A percentile compares a stretch with the other conserved stretches of the same genome.
phyloP scores from a whole-genome alignment of 2,888 invertebrate species.

The Tetragonisca angustula region DNA sequence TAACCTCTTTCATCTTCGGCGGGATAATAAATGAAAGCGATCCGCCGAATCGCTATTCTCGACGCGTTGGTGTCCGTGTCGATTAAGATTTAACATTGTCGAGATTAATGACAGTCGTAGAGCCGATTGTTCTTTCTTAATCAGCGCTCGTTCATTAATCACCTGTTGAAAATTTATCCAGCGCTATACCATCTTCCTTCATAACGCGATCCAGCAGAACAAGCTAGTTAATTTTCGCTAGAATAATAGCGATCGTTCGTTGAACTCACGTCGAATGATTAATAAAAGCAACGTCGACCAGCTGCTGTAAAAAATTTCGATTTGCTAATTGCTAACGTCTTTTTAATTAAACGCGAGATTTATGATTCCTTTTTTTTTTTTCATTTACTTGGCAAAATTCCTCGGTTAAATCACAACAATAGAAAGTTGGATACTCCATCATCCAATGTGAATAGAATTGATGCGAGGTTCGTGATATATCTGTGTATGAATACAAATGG shows the following conservation, averaged over 20 bases:
- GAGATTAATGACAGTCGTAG: conserved; percentile 10
- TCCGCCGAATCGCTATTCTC: not conserved
- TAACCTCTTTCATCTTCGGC: not conserved
- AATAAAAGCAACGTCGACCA: not conserved
- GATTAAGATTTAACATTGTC: conserved; percentile 37
- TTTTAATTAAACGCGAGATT: not conserved
- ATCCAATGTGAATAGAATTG: not conserved
- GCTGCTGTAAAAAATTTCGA: not conserved
- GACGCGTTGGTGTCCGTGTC: not conserved
- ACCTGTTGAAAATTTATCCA: conserved; percentile 3
- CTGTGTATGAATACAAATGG: not conserved
- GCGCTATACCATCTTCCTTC: not conserved
- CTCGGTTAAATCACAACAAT: not conserved
- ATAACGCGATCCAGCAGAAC: not conserved
- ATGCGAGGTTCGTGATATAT: not conserved
- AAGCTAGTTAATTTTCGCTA: not conserved
- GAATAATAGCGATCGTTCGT: not conserved
- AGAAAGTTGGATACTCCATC: too few species aligned
- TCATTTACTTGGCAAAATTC: not conserved
- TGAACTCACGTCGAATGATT: not conserved
- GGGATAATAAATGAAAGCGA: not conserved
- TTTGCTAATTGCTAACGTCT: not conserved
- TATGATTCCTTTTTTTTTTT: not conserved
- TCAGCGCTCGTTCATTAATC: conserved; percentile 45
- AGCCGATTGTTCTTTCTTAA: conserved; percentile 27